Evolutionary conservation across 2,113 vertebrate species (phyloP).

Genomic region (Cyprinodon brontotheroides): DNA sequence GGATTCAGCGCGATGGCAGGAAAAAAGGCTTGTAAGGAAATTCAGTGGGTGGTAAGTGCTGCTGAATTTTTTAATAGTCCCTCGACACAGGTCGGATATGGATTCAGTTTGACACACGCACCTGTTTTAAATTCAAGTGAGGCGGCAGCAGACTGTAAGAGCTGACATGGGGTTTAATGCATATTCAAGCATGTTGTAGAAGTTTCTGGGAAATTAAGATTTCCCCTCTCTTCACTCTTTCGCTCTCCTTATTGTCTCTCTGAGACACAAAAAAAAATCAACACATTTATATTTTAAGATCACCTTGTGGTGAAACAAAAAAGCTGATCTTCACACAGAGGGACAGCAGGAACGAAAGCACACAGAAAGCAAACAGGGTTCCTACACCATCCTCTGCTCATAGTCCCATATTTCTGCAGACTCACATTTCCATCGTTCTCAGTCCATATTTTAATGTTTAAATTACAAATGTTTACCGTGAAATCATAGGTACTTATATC

Average conservation of each 20-base stretch:
- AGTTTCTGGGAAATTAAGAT: conserved; percentile 7
- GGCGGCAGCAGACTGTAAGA: conserved; percentile 7
- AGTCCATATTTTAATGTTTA: not conserved
- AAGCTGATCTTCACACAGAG: conserved; percentile 41
- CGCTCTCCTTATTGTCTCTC: not conserved
- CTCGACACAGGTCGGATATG: conserved; percentile 7
- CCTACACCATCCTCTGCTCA: not conserved
- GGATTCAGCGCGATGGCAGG: conserved; percentile 44
- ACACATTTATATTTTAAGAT: conserved; percentile 32
- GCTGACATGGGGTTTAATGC: conserved; percentile 9
- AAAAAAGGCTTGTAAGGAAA: conserved; percentile 30
- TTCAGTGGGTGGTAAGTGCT: not conserved
- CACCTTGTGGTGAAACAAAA: conserved; percentile 41
- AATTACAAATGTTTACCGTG: not conserved
- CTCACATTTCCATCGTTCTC: not conserved
- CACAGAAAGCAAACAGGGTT: conserved; percentile 18
- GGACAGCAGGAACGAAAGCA: conserved; percentile 20
- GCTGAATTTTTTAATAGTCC: conserved; percentile 7
- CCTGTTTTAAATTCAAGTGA: conserved; percentile 20
- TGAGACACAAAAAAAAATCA: conserved; percentile 24
- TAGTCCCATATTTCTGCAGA: not conserved
- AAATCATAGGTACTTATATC: not conserved
- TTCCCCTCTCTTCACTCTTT: not conserved
- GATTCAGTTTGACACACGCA: conserved; percentile 29
- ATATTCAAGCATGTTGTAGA: not conserved